Conservation (phyloP, 2,888 invertebrate genomes). For the Ormia ochracea region DNA sequence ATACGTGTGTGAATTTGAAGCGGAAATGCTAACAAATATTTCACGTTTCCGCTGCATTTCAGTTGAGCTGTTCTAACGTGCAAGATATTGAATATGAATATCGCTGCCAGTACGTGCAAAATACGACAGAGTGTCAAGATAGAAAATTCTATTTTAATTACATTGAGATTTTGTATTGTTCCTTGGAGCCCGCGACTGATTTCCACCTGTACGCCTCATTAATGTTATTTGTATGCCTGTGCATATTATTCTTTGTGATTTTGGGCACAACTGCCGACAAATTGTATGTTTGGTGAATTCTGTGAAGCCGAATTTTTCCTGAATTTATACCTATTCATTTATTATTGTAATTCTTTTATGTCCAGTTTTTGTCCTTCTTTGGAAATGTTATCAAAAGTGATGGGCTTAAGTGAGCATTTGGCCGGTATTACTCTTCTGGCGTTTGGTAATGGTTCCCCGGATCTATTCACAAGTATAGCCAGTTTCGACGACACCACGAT, state of each 20-base stretch:
- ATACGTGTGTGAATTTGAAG: neutral
- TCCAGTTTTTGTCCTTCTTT: slow-evolving; percentile 79
- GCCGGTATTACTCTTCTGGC: slow-evolving; percentile 83
- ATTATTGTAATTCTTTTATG: neutral
- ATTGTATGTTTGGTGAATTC: slow-evolving; percentile 76
- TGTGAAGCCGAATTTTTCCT: neutral
- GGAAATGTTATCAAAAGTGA: slow-evolving; percentile 76
- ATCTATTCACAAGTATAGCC: slow-evolving; percentile 81
- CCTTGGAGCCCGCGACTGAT: slow-evolving; percentile 65
- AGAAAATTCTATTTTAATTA: slow-evolving; percentile 73
- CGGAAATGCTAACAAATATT: neutral
- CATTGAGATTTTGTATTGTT: slow-evolving; percentile 74
- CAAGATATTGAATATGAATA: slow-evolving; percentile 62
- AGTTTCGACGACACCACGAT: slow-evolving; percentile 73
- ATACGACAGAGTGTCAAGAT: slow-evolving; percentile 69
- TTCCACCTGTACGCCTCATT: slow-evolving; percentile 56
- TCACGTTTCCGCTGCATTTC: neutral
- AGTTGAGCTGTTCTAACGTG: slow-evolving; percentile 63
- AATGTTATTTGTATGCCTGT: slow-evolving; percentile 54
- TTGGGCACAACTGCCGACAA: slow-evolving; percentile 80
- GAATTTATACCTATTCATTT: neutral
- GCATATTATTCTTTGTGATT: slow-evolving; percentile 78
- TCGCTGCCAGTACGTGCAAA: slow-evolving; percentile 75
- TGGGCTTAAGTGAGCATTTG: slow-evolving; percentile 78
- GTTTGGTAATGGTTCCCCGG: slow-evolving; percentile 84